phyloP scores from a whole-genome alignment of 2,113 vertebrate genomes.

The Tetraodon nigroviridis region DNA sequence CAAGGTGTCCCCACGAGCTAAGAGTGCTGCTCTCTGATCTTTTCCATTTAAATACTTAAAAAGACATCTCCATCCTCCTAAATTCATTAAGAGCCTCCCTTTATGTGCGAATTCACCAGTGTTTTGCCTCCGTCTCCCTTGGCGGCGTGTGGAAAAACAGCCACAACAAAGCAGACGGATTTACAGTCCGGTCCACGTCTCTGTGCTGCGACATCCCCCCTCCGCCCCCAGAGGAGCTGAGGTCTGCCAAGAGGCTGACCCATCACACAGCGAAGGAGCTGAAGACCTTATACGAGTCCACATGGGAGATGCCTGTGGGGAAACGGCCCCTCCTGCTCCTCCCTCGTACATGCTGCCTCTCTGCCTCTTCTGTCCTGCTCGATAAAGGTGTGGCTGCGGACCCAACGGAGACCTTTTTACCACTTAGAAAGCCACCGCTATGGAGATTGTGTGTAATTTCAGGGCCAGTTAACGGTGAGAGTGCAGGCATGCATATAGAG shows the following conservation, averaged over 20 bases:
- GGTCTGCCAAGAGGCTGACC: conserved; percentile 34
- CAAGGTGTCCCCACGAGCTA: conserved; percentile 21
- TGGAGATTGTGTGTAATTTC: conserved; percentile 65
- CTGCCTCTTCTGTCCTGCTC: conserved; percentile 14
- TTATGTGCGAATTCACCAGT: conserved; percentile 22
- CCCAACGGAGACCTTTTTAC: conserved; percentile 44
- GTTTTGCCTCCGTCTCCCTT: conserved; percentile 4
- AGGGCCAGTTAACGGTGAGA: conserved; percentile 47
- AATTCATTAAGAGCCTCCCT: conserved; percentile 34
- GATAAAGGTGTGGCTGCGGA: conserved; percentile 33
- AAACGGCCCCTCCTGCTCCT: conserved; percentile 26
- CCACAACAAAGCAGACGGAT: conserved; percentile 7
- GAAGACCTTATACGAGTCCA: conserved; percentile 43
- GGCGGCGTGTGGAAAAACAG: not conserved
- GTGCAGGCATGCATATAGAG: conserved; percentile 45
- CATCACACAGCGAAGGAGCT: conserved; percentile 31
- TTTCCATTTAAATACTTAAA: conserved; percentile 47
- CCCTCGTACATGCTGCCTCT: conserved; percentile 12
- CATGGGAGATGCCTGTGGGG: conserved; percentile 32
- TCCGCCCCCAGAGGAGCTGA: conserved; percentile 24
- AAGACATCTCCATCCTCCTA: conserved; percentile 37
- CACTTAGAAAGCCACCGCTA: conserved; percentile 46
- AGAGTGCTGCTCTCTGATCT: conserved; percentile 41
- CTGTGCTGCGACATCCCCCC: conserved; percentile 23
- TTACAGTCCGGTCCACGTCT: conserved; percentile 37